A percentile compares a stretch with the other conserved stretches of the same genome.
phyloP scores from a whole-genome alignment of 2,797 vertebrate species.

The Thaleichthys pacificus region DNA sequence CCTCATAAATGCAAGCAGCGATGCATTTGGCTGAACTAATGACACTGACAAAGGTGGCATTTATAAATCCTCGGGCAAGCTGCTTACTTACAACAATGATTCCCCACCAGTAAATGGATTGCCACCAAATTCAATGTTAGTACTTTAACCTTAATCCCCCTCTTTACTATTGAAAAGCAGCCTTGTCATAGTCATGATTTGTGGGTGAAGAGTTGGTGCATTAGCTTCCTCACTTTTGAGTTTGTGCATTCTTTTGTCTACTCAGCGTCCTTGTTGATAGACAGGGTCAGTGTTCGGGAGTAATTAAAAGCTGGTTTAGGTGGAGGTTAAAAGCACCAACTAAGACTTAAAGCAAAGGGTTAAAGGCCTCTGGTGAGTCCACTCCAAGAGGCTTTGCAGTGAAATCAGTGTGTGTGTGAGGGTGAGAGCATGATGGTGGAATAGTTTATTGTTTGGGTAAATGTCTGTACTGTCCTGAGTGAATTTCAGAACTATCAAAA shows the following conservation, averaged over 20 bases:
- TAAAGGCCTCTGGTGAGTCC: constrained; percentile 51
- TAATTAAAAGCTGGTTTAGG: constrained; percentile 57
- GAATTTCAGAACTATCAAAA: too few relatives aligned
- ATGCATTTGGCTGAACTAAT: constrained; percentile 40
- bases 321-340: constrained; percentile 44
- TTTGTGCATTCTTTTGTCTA: constrained; percentile 45
- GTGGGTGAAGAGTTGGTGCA: constrained; percentile 19
- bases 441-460: too few relatives aligned
- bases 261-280: constrained; percentile 39
- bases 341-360: constrained; percentile 53
- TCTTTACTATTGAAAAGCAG: constrained; percentile 24
- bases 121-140: constrained; percentile 40
- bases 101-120: constrained; percentile 38
- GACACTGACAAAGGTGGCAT: constrained; percentile 37
- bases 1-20: constrained; percentile 37
- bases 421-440: too few relatives aligned
- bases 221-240: constrained; percentile 44
- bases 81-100: constrained; percentile 30
- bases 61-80: constrained; percentile 26
- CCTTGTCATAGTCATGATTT: too few relatives aligned
- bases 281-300: constrained; percentile 43
- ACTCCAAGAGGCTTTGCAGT: constrained; percentile 38
- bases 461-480: too few relatives aligned
- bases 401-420: too few relatives aligned
- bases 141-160: constrained; percentile 33